These are phyloP conservation scores for Gavialis gangeticus DNA, from an alignment of 2,113 vertebrate species.

Conservation along the genomic window DNA sequence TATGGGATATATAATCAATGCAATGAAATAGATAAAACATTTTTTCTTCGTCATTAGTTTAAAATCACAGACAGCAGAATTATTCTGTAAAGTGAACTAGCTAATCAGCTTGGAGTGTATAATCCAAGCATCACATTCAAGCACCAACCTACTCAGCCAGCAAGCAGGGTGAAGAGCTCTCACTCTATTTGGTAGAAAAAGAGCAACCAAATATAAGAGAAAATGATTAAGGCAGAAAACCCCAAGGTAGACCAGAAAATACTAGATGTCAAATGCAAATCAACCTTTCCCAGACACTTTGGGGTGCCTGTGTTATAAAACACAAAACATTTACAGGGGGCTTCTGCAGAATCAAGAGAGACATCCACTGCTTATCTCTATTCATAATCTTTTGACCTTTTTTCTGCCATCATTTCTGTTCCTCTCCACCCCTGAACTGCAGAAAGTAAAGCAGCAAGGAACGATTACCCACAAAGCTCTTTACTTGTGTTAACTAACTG, in stretches of 20 bases:
- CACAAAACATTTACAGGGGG: neutral
- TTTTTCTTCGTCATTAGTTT: neutral
- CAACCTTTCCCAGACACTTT: neutral
- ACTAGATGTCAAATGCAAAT: neutral
- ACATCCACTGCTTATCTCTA: rapidly evolving
- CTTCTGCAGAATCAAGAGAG: neutral
- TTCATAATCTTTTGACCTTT: neutral
- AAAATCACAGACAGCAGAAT: slow-evolving; percentile 2
- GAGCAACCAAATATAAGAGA: neutral
- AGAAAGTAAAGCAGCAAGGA: neutral
- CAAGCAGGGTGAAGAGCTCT: neutral
- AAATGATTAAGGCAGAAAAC: neutral
- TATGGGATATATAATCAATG: neutral
- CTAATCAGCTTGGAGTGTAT: neutral
- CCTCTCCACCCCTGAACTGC: neutral
- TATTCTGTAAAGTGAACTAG: neutral
- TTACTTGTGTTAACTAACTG: neutral
- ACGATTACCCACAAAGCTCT: neutral
- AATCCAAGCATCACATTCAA: neutral
- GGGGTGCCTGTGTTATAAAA: no score
- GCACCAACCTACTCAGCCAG: neutral
- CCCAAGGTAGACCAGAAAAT: neutral
- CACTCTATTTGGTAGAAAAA: neutral
- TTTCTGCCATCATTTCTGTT: neutral
- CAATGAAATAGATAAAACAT: neutral